Evolutionary conservation across 2,888 invertebrate species (phyloP).

Genomic region (Cataglyphis albicans): DNA sequence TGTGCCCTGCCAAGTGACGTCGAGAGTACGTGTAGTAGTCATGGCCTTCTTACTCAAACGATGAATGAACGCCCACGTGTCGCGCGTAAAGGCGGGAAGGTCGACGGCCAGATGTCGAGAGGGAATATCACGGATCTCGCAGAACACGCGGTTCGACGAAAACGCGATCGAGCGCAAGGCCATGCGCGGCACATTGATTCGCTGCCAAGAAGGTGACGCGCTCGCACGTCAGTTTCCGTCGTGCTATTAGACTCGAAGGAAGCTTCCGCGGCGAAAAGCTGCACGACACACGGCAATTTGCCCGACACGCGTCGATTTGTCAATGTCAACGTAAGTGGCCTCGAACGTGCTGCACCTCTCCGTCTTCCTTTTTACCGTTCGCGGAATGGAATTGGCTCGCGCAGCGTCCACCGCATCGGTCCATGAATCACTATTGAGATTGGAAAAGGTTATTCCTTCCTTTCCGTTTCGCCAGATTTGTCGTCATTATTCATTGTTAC

Average conservation of each 20-base stretch:
- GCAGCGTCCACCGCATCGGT: slow-evolving; percentile 30
- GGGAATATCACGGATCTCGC: slow-evolving; percentile 64
- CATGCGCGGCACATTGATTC: slow-evolving; percentile 65
- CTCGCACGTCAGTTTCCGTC: slow-evolving; percentile 40
- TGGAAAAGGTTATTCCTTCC: slow-evolving; percentile 35
- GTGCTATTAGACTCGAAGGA: slow-evolving; percentile 55
- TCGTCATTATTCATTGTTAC: slow-evolving; percentile 23
- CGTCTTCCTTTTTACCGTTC: slow-evolving; percentile 22
- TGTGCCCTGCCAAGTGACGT: slow-evolving; percentile 56
- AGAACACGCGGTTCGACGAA: slow-evolving; percentile 64
- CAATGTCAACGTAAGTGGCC: slow-evolving; percentile 67
- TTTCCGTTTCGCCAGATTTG: slow-evolving; percentile 19
- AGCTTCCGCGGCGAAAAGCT: slow-evolving; percentile 46
- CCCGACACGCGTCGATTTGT: slow-evolving; percentile 65
- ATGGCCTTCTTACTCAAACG: slow-evolving; percentile 66
- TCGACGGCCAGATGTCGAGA: slow-evolving; percentile 66
- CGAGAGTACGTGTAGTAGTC: slow-evolving; percentile 44
- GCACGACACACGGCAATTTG: slow-evolving; percentile 58
- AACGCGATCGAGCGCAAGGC: slow-evolving; percentile 77
- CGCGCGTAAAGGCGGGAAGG: slow-evolving; percentile 61
- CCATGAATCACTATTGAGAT: slow-evolving; percentile 51
- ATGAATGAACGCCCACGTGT: slow-evolving; percentile 75
- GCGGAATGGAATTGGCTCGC: slow-evolving; percentile 46
- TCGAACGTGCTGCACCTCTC: slow-evolving; percentile 48
- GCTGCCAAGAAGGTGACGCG: slow-evolving; percentile 63